Base-by-base conservation (phyloP, 1,140 invertebrate genomes). In the Drosophila nebulosa region DNA sequence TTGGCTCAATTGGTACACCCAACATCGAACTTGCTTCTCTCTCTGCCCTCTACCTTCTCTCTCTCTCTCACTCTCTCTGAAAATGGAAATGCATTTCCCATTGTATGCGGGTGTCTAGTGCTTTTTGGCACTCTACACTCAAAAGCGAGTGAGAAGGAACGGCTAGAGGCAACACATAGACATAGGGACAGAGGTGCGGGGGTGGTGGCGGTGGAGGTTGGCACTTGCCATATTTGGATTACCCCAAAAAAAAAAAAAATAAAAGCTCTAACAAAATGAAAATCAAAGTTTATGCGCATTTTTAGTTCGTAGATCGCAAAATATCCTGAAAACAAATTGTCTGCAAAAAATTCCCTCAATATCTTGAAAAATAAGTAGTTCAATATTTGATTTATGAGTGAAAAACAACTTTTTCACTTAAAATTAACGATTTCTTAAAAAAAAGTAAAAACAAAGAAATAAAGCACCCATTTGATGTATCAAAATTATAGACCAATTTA, bases 21-120 rank as follows among this genome's bases (percentile, higher is more conserved):
- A 2, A 7, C 51, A 14, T 22, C 30, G 9, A 32, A 32, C 30
- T 10, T n/a, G n/a, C n/a, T n/a, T n/a, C n/a, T n/a, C n/a, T 32
- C 10, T 32, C 10, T 12, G 30, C 9, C 55, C 10, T 18, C 12
- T 32, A 52, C 22, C 7, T 50, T 10, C 26, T 55, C 55, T 16
- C 4, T 12, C 14, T 27, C 59, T 3, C 24, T 0, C 6, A 30
- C 14, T 14, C 18, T 10, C 26, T 55, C 14, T 55, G 26, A 16
- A 72, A 85, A 86, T 86, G 83, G 79, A 86, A 86, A 81, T 86
- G 81, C 83, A 86, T 83, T 86, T 80, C 78, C 81, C 83, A 88
- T 86, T 88, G 81, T 86, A 56, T 81, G 61, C 78, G 67, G 63
- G 78, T 86, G 83, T 86, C 81, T 86, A 88, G 83, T 81, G 83